Conservation (phyloP, 2,888 invertebrate species). For the Bellardia pandia region DNA sequence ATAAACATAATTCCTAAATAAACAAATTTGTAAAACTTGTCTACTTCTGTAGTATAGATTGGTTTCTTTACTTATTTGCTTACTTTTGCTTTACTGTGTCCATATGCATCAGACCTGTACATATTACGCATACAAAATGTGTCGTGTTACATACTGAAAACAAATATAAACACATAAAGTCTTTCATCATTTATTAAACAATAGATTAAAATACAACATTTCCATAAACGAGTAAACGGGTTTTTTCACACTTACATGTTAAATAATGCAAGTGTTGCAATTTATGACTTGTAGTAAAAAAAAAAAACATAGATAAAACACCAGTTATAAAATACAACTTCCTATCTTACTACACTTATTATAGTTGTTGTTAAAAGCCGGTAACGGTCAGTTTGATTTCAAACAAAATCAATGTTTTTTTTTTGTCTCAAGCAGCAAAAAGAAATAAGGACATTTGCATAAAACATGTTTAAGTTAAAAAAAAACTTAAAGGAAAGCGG, state of each 20-base stretch:
- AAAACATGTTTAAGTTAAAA: slow-evolving; percentile 38
- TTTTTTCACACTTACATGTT: slow-evolving; percentile 68
- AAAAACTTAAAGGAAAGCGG: background rate
- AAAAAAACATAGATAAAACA: slow-evolving; percentile 28
- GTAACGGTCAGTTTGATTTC: slow-evolving; percentile 41
- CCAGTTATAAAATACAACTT: slow-evolving; percentile 37
- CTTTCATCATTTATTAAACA: slow-evolving; percentile 66
- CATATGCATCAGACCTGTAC: background rate
- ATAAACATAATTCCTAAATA: too few relatives aligned
- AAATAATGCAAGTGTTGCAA: slow-evolving; percentile 68
- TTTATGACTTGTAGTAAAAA: slow-evolving; percentile 62
- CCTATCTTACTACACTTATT: background rate
- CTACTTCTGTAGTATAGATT: too few relatives aligned
- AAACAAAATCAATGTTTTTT: slow-evolving; percentile 52
- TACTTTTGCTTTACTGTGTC: background rate
- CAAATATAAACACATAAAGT: slow-evolving; percentile 52
- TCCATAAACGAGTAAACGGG: slow-evolving; percentile 23
- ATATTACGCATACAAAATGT: slow-evolving; percentile 41
- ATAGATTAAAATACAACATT: slow-evolving; percentile 48
- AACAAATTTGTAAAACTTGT: too few relatives aligned
- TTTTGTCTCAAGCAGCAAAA: background rate
- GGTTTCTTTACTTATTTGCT: too few relatives aligned
- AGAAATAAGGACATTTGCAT: slow-evolving; percentile 57
- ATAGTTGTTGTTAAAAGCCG: slow-evolving; percentile 10
- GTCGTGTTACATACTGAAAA: background rate